These are phyloP conservation scores for Tanytarsus gracilentus DNA, from an alignment of 2,888 invertebrate species.

Conservation along the genomic window DNA sequence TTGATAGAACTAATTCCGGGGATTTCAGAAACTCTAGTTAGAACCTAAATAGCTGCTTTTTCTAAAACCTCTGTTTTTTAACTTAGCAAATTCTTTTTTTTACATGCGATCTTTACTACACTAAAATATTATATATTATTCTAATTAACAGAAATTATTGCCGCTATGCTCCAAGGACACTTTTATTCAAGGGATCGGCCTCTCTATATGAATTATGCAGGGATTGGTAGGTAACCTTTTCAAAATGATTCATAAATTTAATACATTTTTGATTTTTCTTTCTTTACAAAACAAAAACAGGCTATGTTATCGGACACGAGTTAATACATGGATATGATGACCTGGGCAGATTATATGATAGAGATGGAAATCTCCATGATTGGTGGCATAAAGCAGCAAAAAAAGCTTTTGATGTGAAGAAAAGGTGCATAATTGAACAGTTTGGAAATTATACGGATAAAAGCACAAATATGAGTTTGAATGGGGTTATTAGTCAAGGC, in stretches of 20 bases:
- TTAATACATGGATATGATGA: conserved; percentile 24
- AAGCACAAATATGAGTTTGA: conserved; percentile 22
- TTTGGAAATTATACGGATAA: conserved; percentile 44
- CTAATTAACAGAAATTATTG: conserved; percentile 11
- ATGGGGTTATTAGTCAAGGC: conserved; percentile 39
- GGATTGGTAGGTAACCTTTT: too few species aligned
- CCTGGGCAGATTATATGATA: conserved; percentile 46
- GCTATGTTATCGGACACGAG: conserved; percentile 28
- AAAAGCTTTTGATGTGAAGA: conserved; percentile 42
- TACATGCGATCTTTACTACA: background rate
- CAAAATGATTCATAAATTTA: too few species aligned
- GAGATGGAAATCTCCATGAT: conserved; percentile 38
- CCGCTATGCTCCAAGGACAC: conserved; percentile 25
- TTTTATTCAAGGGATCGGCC: conserved; percentile 25
- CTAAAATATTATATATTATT: background rate
- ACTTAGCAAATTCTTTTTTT: too few species aligned
- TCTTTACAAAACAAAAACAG: too few species aligned
- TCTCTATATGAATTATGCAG: conserved; percentile 25
- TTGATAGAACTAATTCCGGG: too few species aligned
- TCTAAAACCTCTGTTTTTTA: too few species aligned
- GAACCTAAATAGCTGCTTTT: too few species aligned
- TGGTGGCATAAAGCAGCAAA: conserved; percentile 46
- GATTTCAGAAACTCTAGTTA: too few species aligned
- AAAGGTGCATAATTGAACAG: conserved; percentile 47
- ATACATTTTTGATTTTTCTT: too few species aligned